phyloP scores from a whole-genome alignment of 2,888 invertebrate genomes.

The Torymus auratus region DNA sequence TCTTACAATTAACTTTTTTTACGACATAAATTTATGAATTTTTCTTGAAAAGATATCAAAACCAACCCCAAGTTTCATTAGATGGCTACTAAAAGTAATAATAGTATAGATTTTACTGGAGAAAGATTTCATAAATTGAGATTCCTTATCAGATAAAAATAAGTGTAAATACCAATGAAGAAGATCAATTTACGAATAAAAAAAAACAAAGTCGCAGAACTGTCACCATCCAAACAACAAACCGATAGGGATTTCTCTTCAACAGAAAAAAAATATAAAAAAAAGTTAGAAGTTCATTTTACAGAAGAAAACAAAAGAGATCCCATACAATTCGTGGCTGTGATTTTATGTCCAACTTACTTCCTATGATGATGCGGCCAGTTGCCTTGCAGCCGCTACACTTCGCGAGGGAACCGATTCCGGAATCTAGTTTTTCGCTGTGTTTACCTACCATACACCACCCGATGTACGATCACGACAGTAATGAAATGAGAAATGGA shows the following conservation, averaged over 20 bases:
- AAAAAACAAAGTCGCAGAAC: slow-evolving; percentile 62
- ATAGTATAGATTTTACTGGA: slow-evolving; percentile 44
- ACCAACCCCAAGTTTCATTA: slow-evolving; percentile 52
- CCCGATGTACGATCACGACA: slow-evolving; percentile 75
- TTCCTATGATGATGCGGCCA: slow-evolving; percentile 76
- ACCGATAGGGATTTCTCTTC: slow-evolving; percentile 63
- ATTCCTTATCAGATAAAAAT: slow-evolving; percentile 41
- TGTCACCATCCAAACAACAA: slow-evolving; percentile 68
- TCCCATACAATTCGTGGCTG: slow-evolving; percentile 69
- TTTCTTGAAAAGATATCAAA: slow-evolving; percentile 51
- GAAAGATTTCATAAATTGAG: slow-evolving; percentile 35
- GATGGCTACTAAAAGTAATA: slow-evolving; percentile 53
- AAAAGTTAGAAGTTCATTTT: slow-evolving; percentile 57
- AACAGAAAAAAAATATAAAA: slow-evolving; percentile 57
- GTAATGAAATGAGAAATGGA: slow-evolving; percentile 73
- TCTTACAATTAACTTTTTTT: too few species aligned
- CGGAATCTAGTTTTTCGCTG: slow-evolving; percentile 75
- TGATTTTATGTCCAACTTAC: slow-evolving; percentile 73
- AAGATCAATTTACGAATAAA: slow-evolving; percentile 44
- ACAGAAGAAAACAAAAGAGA: slow-evolving; percentile 60
- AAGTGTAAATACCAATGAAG: slow-evolving; percentile 25
- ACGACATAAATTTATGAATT: slow-evolving; percentile 17
- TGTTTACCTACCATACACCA: slow-evolving; percentile 76
- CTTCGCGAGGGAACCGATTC: slow-evolving; percentile 75
- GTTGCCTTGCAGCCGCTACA: slow-evolving; percentile 75